These are phyloP conservation scores for Callaeas wilsoni DNA, from an alignment of 2,113 vertebrate species.

Conservation along the genomic window DNA sequence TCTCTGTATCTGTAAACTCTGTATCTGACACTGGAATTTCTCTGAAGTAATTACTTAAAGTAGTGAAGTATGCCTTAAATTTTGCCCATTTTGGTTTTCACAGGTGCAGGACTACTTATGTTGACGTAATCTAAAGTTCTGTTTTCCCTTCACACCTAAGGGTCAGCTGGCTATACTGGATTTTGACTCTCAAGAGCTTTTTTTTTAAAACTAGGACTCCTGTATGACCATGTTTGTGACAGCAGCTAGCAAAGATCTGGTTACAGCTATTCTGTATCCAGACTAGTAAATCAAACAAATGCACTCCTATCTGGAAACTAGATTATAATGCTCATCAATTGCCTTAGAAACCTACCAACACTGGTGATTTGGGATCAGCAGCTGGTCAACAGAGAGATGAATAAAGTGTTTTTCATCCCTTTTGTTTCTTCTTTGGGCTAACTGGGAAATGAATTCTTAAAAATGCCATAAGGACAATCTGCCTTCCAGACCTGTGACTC, in stretches of 20 bases:
- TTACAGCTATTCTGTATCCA: neutral
- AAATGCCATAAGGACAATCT: neutral
- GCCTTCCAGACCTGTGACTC: neutral
- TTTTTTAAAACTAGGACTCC: neutral
- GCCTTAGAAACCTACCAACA: neutral
- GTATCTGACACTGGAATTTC: neutral
- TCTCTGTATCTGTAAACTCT: neutral
- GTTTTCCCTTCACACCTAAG: neutral
- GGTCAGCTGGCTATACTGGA: neutral
- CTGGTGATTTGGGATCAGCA: neutral
- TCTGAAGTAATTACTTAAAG: neutral
- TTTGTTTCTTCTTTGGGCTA: neutral
- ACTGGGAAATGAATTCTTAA: neutral
- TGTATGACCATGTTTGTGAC: neutral
- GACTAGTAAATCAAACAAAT: neutral
- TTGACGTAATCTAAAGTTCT: neutral
- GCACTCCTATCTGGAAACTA: neutral
- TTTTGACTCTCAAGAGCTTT: neutral
- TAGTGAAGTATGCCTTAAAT: neutral
- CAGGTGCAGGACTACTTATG: neutral
- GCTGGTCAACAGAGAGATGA: neutral
- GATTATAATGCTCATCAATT: neutral
- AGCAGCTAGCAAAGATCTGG: neutral
- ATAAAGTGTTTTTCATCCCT: neutral
- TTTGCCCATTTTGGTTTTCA: neutral